Conservation (phyloP, 2,113 vertebrate species). For the Saguinus imperator region DNA sequence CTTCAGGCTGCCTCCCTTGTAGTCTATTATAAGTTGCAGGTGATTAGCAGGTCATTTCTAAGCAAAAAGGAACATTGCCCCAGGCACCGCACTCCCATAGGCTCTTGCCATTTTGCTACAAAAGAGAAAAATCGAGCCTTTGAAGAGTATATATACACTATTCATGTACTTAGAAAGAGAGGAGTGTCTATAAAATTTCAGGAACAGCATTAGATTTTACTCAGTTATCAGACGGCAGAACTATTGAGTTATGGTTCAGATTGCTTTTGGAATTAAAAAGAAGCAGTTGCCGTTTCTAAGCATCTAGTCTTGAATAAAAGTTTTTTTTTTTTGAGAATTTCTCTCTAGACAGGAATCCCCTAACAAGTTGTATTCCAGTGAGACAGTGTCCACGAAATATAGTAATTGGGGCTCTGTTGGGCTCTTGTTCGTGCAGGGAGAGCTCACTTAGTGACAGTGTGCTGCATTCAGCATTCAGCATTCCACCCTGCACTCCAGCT, state of each 20-base stretch:
- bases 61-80: conserved; percentile 59
- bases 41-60: conserved; percentile 71
- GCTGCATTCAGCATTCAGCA: background rate
- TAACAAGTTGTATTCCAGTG: conserved; percentile 45
- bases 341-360: conserved; percentile 45
- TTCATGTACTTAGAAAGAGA: conserved; percentile 62
- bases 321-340: conserved; percentile 42
- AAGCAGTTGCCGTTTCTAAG: background rate
- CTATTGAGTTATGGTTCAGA: background rate
- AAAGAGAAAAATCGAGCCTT: conserved; percentile 70
- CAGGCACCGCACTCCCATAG: conserved; percentile 61
- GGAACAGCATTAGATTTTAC: conserved; percentile 46
- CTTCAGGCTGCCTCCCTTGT: conserved; percentile 32
- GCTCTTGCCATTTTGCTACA: conserved; percentile 71
- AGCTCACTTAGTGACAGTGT: background rate
- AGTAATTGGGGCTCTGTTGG: background rate
- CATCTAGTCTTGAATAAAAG: background rate
- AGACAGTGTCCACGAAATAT: background rate
- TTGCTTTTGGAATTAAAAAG: conserved; percentile 57
- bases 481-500: background rate
- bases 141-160: conserved; percentile 67
- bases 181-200: conserved; percentile 53
- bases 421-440: background rate
- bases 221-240: conserved; percentile 63
- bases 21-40: conserved; percentile 53